Percentiles rank a stretch among this genome's conserved stretches.
Conservation (phyloP, 2,797 vertebrate genomes). For the Poecile montanus region DNA sequence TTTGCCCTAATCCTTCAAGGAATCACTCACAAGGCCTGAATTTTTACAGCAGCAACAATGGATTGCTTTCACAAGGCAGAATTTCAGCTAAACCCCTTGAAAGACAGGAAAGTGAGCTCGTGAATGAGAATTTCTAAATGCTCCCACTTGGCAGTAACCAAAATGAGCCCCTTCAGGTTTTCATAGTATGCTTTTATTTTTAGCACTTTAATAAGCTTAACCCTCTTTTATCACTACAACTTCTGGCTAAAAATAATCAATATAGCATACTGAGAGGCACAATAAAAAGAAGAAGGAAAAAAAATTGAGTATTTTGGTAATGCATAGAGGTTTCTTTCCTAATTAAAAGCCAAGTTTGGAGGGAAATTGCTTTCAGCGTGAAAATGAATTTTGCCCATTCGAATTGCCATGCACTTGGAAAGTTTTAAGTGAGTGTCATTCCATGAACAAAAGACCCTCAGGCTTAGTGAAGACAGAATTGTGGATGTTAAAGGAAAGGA, state of each 20-base stretch:
- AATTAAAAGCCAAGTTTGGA: constrained; percentile 23
- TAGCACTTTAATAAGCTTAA: constrained; percentile 43
- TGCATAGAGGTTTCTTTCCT: background rate
- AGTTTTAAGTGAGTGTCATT: background rate
- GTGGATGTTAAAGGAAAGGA: background rate
- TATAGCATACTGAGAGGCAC: background rate
- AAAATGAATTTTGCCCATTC: background rate
- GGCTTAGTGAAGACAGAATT: background rate
- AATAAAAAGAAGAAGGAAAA: background rate
- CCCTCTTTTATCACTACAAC: background rate
- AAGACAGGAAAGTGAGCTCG: background rate
- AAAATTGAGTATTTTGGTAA: background rate
- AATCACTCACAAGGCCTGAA: background rate
- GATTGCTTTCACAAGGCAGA: background rate
- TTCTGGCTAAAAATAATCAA: constrained; percentile 36
- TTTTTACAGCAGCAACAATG: background rate
- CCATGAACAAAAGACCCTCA: background rate
- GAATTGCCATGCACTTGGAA: background rate
- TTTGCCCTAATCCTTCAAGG: background rate
- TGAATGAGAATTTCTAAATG: background rate
- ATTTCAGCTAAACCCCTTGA: background rate
- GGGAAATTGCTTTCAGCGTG: background rate
- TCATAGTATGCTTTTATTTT: constrained; percentile 15
- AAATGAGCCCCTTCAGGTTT: constrained; percentile 34
- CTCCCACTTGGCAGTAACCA: constrained; percentile 9